Conservation (phyloP, 2,113 vertebrate species). For the Pollimyrus isidori region DNA sequence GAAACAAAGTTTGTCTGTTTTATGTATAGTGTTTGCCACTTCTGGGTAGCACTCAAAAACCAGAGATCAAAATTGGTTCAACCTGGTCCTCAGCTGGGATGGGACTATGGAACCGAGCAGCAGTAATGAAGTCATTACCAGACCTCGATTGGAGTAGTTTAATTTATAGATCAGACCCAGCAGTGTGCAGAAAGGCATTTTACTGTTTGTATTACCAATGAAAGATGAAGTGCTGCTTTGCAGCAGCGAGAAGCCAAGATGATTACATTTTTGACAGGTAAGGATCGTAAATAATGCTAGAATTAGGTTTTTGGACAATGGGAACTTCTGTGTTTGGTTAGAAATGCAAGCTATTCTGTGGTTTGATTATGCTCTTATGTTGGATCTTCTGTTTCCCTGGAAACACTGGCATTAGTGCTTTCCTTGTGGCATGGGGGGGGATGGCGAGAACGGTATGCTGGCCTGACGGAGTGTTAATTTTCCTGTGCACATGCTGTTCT, state of each 20-base stretch:
- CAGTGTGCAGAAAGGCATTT: background rate
- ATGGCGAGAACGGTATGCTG: background rate
- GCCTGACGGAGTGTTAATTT: background rate
- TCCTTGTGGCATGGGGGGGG: background rate
- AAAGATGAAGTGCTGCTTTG: constrained; percentile 19
- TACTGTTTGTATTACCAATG: constrained; percentile 22
- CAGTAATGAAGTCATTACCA: constrained; percentile 12
- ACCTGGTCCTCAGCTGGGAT: constrained; percentile 12
- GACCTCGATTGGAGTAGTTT: constrained; percentile 6
- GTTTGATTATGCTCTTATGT: background rate
- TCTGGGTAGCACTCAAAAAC: no score
- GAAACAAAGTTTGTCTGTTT: background rate
- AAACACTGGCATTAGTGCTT: background rate
- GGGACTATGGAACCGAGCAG: background rate
- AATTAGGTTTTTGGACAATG: background rate
- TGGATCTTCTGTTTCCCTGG: background rate
- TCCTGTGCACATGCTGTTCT: background rate
- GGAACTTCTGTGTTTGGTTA: background rate
- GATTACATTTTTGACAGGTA: constrained; percentile 25
- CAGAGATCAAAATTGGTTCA: constrained; percentile 25
- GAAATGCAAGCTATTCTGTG: background rate
- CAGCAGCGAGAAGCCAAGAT: constrained; percentile 5
- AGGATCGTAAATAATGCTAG: background rate
- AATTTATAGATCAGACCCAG: constrained; percentile 17
- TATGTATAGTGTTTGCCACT: background rate